Evolutionary conservation across 2,888 invertebrate species (phyloP), one percentile per base, ranked within the genome.

Genomic region (Luperina nickerlii): DNA sequence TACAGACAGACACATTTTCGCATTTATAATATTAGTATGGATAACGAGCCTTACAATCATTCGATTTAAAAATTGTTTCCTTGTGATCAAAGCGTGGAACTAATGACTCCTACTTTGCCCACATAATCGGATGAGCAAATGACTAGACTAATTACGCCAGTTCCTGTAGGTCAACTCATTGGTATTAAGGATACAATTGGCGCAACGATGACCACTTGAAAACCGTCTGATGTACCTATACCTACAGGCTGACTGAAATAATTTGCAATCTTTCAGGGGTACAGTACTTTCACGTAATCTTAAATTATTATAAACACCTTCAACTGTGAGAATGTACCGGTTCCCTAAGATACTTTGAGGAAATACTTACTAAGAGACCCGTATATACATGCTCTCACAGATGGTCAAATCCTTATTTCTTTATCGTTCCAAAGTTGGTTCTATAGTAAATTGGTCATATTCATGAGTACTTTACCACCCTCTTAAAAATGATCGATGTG

Each of bases 141-240:
- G 90, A 91, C 88, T 90, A 91, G 91, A 92, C 93, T 94, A 96
- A 96, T 95, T 96, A 92, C 90, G 88, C 76, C 84, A 91, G 94
- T 93, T 94, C 93, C 93, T 92, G 91, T 93, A 87, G 95, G 95
- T 95, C 95, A 96, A 93, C 90, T 95, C 84, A 91, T 92, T 92
- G 88, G 86, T 92, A 93, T 90, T 91, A 95, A 92, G 91, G 91
- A 88, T 90, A 88, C 86, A 88, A 87, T 87, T 90, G 80, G 79
- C 76, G 66, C 78, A 83, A 79, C 85, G 73, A 84, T 78, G 83
- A 72, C 70, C 60, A 79, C 76, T 70, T 77, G 72, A 63, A 42
- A 74, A 74, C 51, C 57, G 51, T 13, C 66, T 1, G 32, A 60
- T 67, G 62, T 66, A 74, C 18, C 13, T 85, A 32, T n/a, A 1